phyloP scores from a whole-genome alignment of 2,797 vertebrate genomes.

The Coreius guichenoti region DNA sequence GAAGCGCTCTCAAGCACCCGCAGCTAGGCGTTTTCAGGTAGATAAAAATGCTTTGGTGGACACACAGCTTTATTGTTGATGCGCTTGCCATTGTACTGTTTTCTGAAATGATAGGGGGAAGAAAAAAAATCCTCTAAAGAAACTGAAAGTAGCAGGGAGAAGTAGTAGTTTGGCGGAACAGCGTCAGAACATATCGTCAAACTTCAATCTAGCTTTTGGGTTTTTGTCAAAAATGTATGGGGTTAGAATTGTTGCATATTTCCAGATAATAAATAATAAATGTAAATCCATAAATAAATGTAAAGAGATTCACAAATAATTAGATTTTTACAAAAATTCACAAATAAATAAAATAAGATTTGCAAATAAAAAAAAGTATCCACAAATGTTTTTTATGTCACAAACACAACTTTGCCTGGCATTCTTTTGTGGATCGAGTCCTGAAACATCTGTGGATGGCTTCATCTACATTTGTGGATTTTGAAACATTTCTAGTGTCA shows the following conservation, averaged over 20 bases:
- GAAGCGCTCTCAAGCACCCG: too few species aligned
- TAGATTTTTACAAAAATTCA: too few species aligned
- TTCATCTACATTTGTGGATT: too few species aligned
- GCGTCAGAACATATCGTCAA: neutral
- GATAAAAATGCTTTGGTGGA: neutral
- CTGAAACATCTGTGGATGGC: too few species aligned
- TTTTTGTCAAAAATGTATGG: neutral
- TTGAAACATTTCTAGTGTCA: neutral
- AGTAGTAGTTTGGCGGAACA: neutral
- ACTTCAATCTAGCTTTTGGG: neutral
- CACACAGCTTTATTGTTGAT: neutral
- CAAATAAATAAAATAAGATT: too few species aligned
- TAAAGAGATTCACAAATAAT: neutral
- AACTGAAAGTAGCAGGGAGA: neutral
- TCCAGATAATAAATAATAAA: neutral
- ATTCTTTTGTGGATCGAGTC: too few species aligned
- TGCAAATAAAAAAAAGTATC: too few species aligned
- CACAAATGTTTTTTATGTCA: neutral
- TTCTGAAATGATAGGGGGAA: neutral
- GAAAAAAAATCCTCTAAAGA: neutral
- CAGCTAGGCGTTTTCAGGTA: too few species aligned
- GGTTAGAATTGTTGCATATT: neutral
- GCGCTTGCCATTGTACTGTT: neutral
- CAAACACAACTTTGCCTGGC: too few species aligned
- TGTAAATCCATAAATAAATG: neutral